These are phyloP conservation scores for Montipora efflorescens DNA, from an alignment of 64 coral and sea anemone genomes.

Conservation along the genomic window DNA sequence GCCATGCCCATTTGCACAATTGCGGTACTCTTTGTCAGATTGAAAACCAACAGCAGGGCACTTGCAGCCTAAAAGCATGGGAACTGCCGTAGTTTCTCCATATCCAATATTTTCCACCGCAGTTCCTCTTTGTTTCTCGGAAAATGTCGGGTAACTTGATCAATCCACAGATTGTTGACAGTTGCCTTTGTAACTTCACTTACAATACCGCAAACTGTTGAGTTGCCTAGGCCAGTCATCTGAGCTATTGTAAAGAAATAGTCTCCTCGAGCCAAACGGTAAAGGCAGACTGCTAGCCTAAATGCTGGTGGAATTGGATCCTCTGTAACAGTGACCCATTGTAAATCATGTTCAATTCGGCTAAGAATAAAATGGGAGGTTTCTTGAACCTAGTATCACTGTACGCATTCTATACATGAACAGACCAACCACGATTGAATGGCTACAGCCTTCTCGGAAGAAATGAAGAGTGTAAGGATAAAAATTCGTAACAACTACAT, in stretches of 20 bases:
- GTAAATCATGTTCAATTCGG: neutral
- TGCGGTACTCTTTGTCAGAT: constrained; percentile 3
- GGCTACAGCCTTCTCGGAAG: constrained; percentile 21
- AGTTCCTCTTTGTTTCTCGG: constrained; percentile 31
- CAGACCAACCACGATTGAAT: constrained; percentile 43
- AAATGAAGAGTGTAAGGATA: neutral
- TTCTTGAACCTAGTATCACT: constrained; percentile 42
- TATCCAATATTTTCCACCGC: constrained; percentile 48
- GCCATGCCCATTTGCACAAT: constrained; percentile 46
- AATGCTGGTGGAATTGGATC: constrained; percentile 43
- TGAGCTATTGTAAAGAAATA: constrained; percentile 52
- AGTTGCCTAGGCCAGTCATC: constrained; percentile 30
- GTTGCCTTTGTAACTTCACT: constrained; percentile 53
- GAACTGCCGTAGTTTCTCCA: constrained; percentile 52
- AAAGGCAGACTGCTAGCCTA: constrained; percentile 50
- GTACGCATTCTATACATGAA: constrained; percentile 49
- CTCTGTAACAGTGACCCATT: neutral
- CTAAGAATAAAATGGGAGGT: no score
- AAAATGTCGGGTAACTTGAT: constrained; percentile 40
- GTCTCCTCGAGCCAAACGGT: constrained; percentile 35
- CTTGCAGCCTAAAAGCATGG: constrained; percentile 31
- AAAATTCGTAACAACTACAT: neutral
- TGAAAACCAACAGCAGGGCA: constrained; percentile 23
- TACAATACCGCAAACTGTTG: constrained; percentile 46
- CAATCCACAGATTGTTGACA: constrained; percentile 60